These are phyloP conservation scores for Caenorhabditis angaria DNA, from an alignment of 2,888 invertebrate genomes.

Conservation along the genomic window DNA sequence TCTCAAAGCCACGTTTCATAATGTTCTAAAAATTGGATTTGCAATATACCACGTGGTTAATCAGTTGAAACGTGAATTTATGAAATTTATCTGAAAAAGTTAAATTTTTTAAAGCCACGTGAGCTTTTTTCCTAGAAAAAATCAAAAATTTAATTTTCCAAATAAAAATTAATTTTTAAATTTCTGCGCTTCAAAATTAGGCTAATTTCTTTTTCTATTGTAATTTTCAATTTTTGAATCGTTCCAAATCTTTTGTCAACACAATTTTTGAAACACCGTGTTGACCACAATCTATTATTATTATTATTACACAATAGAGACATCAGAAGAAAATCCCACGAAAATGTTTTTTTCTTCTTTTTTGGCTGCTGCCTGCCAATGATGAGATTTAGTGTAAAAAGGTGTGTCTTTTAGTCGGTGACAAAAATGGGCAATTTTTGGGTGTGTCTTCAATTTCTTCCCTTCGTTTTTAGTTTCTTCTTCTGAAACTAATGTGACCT, in stretches of 20 bases:
- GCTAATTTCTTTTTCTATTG: background rate
- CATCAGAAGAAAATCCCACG: background rate
- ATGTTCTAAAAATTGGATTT: too few species aligned
- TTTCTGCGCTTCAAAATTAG: background rate
- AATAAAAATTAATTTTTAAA: too few species aligned
- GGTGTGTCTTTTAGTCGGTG: conserved; percentile 13
- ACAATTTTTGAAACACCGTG: background rate
- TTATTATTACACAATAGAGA: background rate
- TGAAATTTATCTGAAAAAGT: too few species aligned
- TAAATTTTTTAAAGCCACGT: too few species aligned
- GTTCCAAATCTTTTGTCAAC: background rate
- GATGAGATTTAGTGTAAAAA: background rate
- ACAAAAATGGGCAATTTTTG: conserved; percentile 5
- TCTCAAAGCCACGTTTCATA: too few species aligned
- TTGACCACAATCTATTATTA: conserved; percentile 1
- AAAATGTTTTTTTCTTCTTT: background rate
- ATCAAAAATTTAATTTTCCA: too few species aligned
- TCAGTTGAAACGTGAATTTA: too few species aligned
- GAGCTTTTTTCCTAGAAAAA: too few species aligned
- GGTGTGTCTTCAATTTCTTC: too few species aligned
- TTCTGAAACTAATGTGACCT: conserved; percentile 24
- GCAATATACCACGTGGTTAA: too few species aligned
- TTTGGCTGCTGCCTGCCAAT: background rate
- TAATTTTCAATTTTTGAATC: too few species aligned
- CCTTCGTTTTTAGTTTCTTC: background rate